Evolutionary conservation across 2,113 vertebrate species (phyloP), one percentile per base, ranked within the genome.

Genomic region (Lophochroa leadbeateri): DNA sequence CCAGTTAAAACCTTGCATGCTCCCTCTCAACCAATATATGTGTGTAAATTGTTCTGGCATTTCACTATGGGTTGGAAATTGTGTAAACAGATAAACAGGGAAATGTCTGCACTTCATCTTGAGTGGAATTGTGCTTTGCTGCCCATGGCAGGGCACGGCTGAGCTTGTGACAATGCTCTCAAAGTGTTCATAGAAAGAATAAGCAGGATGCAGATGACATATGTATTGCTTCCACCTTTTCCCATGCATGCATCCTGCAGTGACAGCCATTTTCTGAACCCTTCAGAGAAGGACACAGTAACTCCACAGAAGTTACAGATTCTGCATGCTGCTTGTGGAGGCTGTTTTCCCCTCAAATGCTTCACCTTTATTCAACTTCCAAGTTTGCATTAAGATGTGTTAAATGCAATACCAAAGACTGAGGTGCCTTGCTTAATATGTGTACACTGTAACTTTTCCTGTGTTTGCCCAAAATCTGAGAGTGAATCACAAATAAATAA

Each of bases 391-490:
- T 41, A 86, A 74, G 33, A 28, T n/a, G 6, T 47, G 11, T 25
- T 75, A 83, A 74, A 90, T 21, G 15, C 27, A 77, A 35, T 27
- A 39, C 14, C 70, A 61, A 84, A 57, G 35, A 78, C 63, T 27
- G 14, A 5, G 3, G 33, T 47, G 17, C 55, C 37, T 70, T 74
- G 44, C n/a, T 81, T 61, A 55, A 15, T 65, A 61, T 4, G 1
- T 37, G 1, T 37, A 46, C 1, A 2, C 20, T 0, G 0, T 29
- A 43, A 31, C 12, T 43, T 37, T 44, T 57, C 31, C 9, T 11
- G 19, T 2, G 1, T 44, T 86, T 89, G n/a, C 37, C 25, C 33
- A 31, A 74, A 93, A 93, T 75, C 41, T 71, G 33, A 81, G 46
- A 81, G 41, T 21, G 3, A 75, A 90, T 53, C 4, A 13, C 9